Conservation (phyloP, 2,888 invertebrate species). For the Lydus trimaculatus region DNA sequence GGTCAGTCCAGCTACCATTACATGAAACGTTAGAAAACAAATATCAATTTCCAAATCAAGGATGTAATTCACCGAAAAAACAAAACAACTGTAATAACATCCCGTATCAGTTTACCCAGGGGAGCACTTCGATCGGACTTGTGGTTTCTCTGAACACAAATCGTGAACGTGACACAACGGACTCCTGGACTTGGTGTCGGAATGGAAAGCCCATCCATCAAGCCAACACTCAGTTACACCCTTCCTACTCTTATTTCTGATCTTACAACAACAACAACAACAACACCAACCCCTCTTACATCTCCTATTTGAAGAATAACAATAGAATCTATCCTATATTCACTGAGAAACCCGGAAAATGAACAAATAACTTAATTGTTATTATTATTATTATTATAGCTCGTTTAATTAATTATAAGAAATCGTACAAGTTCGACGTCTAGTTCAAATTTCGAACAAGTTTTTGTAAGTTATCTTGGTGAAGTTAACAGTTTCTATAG, state of each 20-base stretch:
- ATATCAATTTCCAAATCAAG: conserved; percentile 34
- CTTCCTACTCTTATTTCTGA: conserved; percentile 16
- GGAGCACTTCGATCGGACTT: conserved; percentile 54
- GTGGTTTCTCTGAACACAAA: conserved; percentile 56
- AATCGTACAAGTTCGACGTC: not conserved
- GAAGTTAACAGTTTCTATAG: not conserved
- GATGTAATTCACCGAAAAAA: conserved; percentile 46
- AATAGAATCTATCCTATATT: not conserved
- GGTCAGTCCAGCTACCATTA: too few species aligned
- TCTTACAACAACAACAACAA: conserved; percentile 3
- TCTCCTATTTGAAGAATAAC: not conserved
- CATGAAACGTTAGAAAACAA: not conserved
- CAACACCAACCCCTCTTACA: conserved; percentile 3
- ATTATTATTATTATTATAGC: not conserved
- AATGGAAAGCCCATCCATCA: conserved; percentile 56
- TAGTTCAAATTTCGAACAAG: not conserved
- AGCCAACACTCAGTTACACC: conserved; percentile 38
- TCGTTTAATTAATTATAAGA: not conserved
- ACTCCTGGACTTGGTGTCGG: conserved; percentile 55
- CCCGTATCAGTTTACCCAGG: conserved; percentile 54
- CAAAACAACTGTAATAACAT: conserved; percentile 60
- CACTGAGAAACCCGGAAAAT: not conserved
- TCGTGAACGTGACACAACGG: conserved; percentile 57
- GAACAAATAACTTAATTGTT: not conserved
- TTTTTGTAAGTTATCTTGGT: not conserved